Base-by-base conservation (phyloP, 1,140 invertebrate genomes). In the Conus ventricosus region DNA sequence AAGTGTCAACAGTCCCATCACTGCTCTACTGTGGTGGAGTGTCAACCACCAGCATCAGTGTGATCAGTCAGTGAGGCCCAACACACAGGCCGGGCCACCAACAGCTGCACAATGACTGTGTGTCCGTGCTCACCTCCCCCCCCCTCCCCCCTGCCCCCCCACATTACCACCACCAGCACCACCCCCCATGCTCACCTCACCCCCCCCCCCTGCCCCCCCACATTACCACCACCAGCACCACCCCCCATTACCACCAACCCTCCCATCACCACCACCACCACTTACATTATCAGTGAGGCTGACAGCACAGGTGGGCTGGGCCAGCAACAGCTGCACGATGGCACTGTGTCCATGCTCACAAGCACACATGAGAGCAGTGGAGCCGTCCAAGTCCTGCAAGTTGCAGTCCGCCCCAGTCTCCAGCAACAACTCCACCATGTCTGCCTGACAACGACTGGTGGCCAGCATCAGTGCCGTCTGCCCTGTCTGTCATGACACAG, bases 401-500 rank as follows among this genome's bases (percentile, higher is more conserved):
- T 99, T 99, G 8, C 98, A 96, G 92, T 98, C 97, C 3, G 98
- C 98, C 39, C 98, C 98, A 86, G 97, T 97, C 88, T 98, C 97
- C 76, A 99, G 93, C 25, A 99, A 95, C 91, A 98, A 95, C 88
- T 96, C 96, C 0, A 98, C 97, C 96, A 98, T 98, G 91, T 98
- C 97, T 80, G 97, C 95, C 67, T 97, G 96, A 57, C 98, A 98
- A 95, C 99, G 98, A 90, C 97, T 98, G 51, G 98, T 98, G 85
- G 98, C 98, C 78, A 99, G 95, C 98, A 99, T 99, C 90, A 99
- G 94, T 10, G 98, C 98, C 86, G 98, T 99, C 96, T 99, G 98
- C 51, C 98, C 97, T 95, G 94, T 94, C 95, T 95, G 81, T 20
- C n/a, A n/a, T n/a, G n/a, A n/a, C n/a, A n/a, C n/a, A n/a, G n/a